These are phyloP conservation scores for Trichechus manatus DNA, from an alignment of 2,113 vertebrate species.

Conservation along the genomic window DNA sequence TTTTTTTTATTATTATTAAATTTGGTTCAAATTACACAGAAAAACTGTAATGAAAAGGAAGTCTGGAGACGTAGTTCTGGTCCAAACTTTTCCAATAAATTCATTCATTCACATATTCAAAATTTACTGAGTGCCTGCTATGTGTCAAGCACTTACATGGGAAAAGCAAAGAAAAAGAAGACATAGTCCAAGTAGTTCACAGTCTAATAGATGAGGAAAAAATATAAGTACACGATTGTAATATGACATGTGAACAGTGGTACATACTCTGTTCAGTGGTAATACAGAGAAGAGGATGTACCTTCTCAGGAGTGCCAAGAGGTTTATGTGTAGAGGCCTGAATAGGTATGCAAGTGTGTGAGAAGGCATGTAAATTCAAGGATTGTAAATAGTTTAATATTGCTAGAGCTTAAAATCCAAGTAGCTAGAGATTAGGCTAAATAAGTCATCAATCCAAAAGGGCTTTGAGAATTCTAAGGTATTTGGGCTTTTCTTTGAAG, in stretches of 20 bases:
- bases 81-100: constrained; percentile 71
- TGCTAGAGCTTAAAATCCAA: not conserved
- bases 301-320: not conserved
- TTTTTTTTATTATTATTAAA: constrained; percentile 57
- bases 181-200: not conserved
- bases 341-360: not conserved
- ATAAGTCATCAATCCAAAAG: not conserved
- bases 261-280: no score
- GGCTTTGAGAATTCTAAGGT: not conserved
- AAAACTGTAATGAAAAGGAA: constrained; percentile 73
- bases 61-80: constrained; percentile 70
- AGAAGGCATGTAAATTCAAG: not conserved
- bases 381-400: not conserved
- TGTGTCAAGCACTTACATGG: constrained; percentile 32
- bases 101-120: constrained; percentile 75
- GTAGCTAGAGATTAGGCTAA: not conserved
- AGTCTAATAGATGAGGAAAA: not conserved
- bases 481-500: not conserved
- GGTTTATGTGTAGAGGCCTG: not conserved
- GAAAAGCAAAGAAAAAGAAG: not conserved
- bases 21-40: constrained; percentile 66
- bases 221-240: not conserved
- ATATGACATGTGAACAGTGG: not conserved
- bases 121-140: constrained; percentile 64
- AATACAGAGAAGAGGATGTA: not conserved